Conservation (phyloP, 2,888 invertebrate species). For the Listrodromus nycthemerus region DNA sequence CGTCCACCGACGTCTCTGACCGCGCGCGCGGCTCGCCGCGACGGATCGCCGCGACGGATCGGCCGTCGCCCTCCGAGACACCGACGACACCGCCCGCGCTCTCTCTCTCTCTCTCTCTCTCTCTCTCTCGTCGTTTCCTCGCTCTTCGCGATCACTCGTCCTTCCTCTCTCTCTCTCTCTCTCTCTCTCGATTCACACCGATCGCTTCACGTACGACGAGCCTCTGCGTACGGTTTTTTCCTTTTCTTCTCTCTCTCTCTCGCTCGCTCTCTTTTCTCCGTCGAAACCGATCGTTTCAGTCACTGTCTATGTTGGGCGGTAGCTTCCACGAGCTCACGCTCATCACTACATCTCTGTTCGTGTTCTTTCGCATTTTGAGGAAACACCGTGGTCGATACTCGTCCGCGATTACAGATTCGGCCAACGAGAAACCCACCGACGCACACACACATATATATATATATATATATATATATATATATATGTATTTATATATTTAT, state of each 20-base stretch:
- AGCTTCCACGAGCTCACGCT: slow-evolving; percentile 67
- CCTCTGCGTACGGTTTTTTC: background rate
- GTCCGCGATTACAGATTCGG: slow-evolving; percentile 25
- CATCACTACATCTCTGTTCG: slow-evolving; percentile 70
- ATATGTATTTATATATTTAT: no score
- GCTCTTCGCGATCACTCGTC: no score
- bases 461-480: background rate
- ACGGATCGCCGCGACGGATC: slow-evolving; percentile 71
- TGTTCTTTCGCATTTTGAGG: slow-evolving; percentile 67
- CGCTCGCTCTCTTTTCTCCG: no score
- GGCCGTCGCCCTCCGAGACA: slow-evolving; percentile 67
- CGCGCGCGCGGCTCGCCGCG: no score
- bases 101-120: no score
- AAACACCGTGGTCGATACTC: slow-evolving; percentile 27
- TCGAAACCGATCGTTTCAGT: slow-evolving; percentile 53
- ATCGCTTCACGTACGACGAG: background rate
- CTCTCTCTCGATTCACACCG: slow-evolving; percentile 4
- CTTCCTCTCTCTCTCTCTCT: no score
- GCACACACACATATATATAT: no score
- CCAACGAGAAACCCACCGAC: background rate
- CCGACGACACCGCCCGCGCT: no score
- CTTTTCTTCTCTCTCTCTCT: background rate
- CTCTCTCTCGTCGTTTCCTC: no score
- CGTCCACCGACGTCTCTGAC: slow-evolving; percentile 85
- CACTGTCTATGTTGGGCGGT: slow-evolving; percentile 68